Percentiles rank a stretch among this genome's conserved stretches.
These are phyloP conservation scores for Cydia pomonella DNA, from an alignment of 1,140 invertebrate genomes.

Conservation along the genomic window DNA sequence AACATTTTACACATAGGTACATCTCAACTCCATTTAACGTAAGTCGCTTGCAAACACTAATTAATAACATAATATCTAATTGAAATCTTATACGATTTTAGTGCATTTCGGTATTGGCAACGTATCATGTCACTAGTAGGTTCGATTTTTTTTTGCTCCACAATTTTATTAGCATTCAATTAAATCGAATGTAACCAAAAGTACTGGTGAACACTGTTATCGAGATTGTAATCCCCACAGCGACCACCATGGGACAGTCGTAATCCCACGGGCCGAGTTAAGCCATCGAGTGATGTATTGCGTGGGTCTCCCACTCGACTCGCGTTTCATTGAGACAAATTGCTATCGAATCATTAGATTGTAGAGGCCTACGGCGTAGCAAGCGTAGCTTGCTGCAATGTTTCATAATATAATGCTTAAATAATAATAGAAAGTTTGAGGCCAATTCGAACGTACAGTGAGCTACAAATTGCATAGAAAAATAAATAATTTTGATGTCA, in stretches of 20 bases:
- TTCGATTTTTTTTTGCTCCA: background rate
- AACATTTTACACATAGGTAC: too few species aligned
- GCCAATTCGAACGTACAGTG: too few species aligned
- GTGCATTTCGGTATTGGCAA: too few species aligned
- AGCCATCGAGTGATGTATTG: constrained; percentile 7
- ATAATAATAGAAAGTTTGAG: too few species aligned
- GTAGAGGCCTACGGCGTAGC: constrained; percentile 25
- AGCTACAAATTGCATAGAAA: too few species aligned
- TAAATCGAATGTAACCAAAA: background rate
- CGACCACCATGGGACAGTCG: background rate
- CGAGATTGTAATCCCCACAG: background rate
- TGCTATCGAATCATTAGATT: constrained; percentile 14
- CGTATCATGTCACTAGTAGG: too few species aligned
- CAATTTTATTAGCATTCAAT: background rate
- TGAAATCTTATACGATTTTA: too few species aligned
- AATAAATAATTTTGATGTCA: too few species aligned
- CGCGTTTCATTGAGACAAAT: constrained; percentile 7
- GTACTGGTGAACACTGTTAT: background rate
- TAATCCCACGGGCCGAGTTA: constrained; percentile 6
- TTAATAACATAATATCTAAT: too few species aligned
- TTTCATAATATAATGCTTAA: background rate
- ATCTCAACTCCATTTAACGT: too few species aligned
- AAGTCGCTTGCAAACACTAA: too few species aligned
- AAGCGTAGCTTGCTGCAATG: background rate
- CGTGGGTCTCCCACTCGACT: background rate